A percentile compares a stretch with the other conserved stretches of the same genome.
Evolutionary conservation across 2,797 vertebrate genomes (phyloP).

Genomic region (Sphaeramia orbicularis): DNA sequence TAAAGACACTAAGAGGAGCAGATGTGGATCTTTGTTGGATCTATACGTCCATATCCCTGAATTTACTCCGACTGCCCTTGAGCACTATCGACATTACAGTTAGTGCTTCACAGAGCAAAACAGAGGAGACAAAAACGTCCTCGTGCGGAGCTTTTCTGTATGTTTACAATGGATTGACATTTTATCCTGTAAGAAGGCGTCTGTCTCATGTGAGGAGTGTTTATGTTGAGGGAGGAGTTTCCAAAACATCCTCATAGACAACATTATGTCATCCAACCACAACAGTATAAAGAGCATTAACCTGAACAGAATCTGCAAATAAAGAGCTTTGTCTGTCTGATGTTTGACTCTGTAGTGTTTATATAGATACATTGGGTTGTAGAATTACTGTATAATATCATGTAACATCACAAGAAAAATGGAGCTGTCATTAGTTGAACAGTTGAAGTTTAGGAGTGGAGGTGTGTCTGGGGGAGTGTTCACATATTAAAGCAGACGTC

Average conservation of each 20-base stretch:
- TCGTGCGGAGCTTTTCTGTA: neutral
- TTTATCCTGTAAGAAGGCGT: neutral
- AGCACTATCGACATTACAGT: too few relatives aligned
- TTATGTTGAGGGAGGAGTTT: constrained; percentile 10
- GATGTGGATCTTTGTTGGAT: too few relatives aligned
- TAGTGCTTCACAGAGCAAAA: too few relatives aligned
- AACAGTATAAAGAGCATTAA: neutral
- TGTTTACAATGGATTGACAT: neutral
- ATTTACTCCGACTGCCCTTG: too few relatives aligned
- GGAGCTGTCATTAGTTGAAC: neutral
- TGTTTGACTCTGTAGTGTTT: too few relatives aligned
- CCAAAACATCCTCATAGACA: neutral
- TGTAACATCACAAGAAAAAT: neutral
- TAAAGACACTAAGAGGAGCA: too few relatives aligned
- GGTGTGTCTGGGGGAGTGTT: constrained; percentile 66
- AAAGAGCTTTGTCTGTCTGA: too few relatives aligned
- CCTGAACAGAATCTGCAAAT: too few relatives aligned
- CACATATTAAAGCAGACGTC: constrained; percentile 26
- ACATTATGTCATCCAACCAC: neutral
- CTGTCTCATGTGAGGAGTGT: constrained; percentile 1
- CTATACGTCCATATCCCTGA: too few relatives aligned
- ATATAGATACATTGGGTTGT: too few relatives aligned
- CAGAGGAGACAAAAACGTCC: too few relatives aligned
- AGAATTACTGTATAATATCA: too few relatives aligned
- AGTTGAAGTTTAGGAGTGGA: neutral